Evolutionary conservation across 2,797 vertebrate species (phyloP).

Genomic region (Caiman crocodilus): DNA sequence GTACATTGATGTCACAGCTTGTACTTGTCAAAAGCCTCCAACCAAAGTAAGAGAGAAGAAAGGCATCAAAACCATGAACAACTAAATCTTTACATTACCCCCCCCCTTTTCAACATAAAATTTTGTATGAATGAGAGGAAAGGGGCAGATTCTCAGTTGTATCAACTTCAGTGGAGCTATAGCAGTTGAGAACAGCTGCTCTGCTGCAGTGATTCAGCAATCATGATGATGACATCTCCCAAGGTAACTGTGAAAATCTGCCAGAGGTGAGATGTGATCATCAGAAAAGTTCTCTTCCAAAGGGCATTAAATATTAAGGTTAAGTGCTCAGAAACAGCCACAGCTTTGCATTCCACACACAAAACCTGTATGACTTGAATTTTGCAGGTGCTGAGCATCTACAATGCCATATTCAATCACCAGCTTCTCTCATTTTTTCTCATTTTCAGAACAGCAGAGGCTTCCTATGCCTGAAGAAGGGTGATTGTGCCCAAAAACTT

Average conservation of each 20-base stretch:
- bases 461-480: not conserved
- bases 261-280: not conserved
- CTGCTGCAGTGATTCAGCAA: constrained; percentile 50
- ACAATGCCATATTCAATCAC: not conserved
- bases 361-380: not conserved
- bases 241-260: constrained; percentile 18
- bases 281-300: constrained; percentile 41
- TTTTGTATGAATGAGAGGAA: not conserved
- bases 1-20: not conserved
- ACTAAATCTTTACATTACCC: not conserved
- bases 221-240: constrained; percentile 37
- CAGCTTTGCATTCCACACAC: not conserved
- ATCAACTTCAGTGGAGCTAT: not conserved
- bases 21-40: not conserved
- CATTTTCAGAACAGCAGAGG: constrained; percentile 25
- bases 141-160: not conserved
- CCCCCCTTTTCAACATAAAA: not conserved
- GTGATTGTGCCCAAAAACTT: not conserved
- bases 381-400: not conserved
- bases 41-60: fast-evolving
- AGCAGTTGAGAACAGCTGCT: constrained; percentile 44
- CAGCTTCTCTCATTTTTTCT: not conserved
- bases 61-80: not conserved
- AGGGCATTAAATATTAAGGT: not conserved
- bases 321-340: not conserved